Conservation (phyloP, 1,140 invertebrate species). For the Drosophila teissieri region DNA sequence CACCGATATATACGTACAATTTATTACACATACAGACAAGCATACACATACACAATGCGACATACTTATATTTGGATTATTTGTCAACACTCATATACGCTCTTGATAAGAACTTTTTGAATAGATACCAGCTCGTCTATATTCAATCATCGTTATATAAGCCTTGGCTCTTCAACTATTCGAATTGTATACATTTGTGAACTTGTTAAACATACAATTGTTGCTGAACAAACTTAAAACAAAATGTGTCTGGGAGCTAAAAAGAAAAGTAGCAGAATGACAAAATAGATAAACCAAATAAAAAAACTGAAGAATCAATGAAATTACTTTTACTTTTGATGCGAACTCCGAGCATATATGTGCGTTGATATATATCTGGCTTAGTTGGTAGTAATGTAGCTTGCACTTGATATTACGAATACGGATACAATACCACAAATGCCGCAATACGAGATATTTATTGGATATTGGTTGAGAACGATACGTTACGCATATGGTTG, state of each 20-base stretch:
- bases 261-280: neutral
- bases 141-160: neutral
- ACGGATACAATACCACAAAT: slow-evolving; percentile 52
- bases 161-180: neutral
- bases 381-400: slow-evolving; percentile 46
- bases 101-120: neutral
- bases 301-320: neutral
- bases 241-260: neutral
- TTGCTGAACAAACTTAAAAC: slow-evolving; percentile 1
- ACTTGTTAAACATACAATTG: neutral
- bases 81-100: slow-evolving; percentile 25
- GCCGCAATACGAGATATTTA: slow-evolving; percentile 42
- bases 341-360: slow-evolving; percentile 16
- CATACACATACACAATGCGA: slow-evolving; percentile 63
- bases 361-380: slow-evolving; percentile 35
- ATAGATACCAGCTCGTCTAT: too few species aligned
- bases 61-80: slow-evolving; percentile 42
- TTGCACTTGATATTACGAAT: slow-evolving; percentile 56
- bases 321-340: neutral
- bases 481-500: slow-evolving; percentile 41
- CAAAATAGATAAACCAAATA: neutral
- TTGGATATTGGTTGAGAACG: slow-evolving; percentile 38
- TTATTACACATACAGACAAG: slow-evolving; percentile 56
- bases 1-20: slow-evolving; percentile 56
- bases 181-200: neutral